These are phyloP conservation scores for Cephalophus harveyi DNA, from an alignment of 2,113 vertebrate genomes.

Conservation along the genomic window DNA sequence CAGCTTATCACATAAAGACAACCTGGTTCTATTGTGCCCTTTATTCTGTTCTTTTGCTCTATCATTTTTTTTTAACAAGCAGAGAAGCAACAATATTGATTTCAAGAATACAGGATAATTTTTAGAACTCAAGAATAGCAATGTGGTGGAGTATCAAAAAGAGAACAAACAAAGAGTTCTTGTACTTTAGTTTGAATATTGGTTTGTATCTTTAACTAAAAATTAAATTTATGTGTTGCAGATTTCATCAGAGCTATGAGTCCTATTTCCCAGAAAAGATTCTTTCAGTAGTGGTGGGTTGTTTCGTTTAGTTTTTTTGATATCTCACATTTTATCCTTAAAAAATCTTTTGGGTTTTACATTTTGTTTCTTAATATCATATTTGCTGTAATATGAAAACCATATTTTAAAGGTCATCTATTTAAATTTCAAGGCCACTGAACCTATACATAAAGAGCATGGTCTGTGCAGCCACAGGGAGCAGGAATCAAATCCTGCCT, in stretches of 20 bases:
- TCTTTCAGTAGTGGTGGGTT: not conserved
- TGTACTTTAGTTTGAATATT: not conserved
- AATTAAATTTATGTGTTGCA: not conserved
- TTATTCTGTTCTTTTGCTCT: not conserved
- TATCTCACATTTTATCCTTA: not conserved
- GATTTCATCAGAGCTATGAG: not conserved
- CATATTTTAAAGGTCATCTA: not conserved
- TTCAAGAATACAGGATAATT: not conserved
- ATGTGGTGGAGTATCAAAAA: not conserved
- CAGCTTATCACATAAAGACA: not conserved
- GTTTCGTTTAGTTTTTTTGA: not conserved
- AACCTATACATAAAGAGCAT: not conserved
- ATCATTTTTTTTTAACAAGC: not conserved
- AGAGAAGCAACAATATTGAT: not conserved
- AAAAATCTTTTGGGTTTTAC: not conserved
- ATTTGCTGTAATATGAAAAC: not conserved
- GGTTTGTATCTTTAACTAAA: not conserved
- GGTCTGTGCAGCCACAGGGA: not conserved
- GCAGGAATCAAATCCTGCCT: not conserved
- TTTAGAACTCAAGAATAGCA: not conserved
- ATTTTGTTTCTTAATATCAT: not conserved
- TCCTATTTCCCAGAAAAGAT: not conserved
- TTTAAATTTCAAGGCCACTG: not conserved
- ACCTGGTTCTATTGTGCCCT: not conserved
- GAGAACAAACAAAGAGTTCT: not conserved